Base-by-base conservation (phyloP, 2,113 vertebrate species). In the Urocitellus parryii region DNA sequence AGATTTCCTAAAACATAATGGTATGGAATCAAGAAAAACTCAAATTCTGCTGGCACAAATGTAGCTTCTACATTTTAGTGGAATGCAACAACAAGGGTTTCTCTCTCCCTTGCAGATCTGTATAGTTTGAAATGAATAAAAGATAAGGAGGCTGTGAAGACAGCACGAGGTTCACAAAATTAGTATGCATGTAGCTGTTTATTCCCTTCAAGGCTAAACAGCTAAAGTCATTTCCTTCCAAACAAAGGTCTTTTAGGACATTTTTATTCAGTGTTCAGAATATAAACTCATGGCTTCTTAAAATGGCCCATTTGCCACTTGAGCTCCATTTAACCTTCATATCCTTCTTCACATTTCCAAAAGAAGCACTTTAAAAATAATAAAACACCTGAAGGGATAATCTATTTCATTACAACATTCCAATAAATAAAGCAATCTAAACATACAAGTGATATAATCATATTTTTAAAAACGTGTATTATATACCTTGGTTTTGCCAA, bases 191-290 rank as follows among this genome's bases (percentile, higher is more conserved):
- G 89, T 91, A 92, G 56, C 79, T 95, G 65, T 90, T 97, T 88
- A 93, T 48, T 68, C 51, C 83, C 93, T 91, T 48, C 1, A 83
- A 97, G 95, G n/a, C 96, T 93, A 98, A 97, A 93, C 63, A 73
- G 83, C 86, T 95, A 87, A 87, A 96, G 70, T 76, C 89, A 93
- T 93, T 96, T 96, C 87, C 80, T 97, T 97, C 83, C 80, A 93
- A 94, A 96, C 93, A 96, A 95, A 95, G 72, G 72, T 91, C 89
- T 87, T 97, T 96, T 27, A 97, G 89, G 96, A 95, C 77, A 90
- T 96, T 97, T 96, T 93, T 85, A 96, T 76, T 95, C 48, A 73
- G 90, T 9, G 1, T 74, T 94, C 65, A 88, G 86, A 97, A 97
- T 96, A 90, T 97, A 93, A 96, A 94, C 72, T 58, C 37, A 29